Evolutionary conservation across 2,888 invertebrate species (phyloP).

Genomic region (Pandemis corylana): DNA sequence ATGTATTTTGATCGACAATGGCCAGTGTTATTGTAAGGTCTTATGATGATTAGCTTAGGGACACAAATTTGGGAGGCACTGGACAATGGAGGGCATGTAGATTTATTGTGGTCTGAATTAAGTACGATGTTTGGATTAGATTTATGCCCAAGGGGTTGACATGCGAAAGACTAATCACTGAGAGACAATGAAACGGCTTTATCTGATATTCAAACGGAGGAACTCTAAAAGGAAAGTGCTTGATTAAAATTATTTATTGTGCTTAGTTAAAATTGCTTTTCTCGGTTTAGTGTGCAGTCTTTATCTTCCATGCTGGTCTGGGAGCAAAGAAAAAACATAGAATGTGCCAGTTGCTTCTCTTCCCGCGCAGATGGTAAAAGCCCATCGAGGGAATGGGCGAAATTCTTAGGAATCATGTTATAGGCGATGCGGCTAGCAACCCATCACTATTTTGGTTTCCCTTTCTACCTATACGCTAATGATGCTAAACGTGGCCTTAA

Average conservation of each 20-base stretch:
- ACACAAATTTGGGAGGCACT: constrained; percentile 19
- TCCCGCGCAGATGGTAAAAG: too few species aligned
- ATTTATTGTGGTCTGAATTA: constrained; percentile 26
- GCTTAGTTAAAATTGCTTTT: neutral
- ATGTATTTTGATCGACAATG: constrained; percentile 62
- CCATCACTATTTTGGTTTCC: too few species aligned
- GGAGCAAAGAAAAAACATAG: too few species aligned
- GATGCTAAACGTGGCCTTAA: too few species aligned
- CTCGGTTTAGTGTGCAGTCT: neutral
- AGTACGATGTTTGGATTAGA: constrained; percentile 27
- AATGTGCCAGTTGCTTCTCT: too few species aligned
- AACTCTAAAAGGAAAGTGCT: neutral
- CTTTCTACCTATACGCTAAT: too few species aligned
- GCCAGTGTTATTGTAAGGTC: constrained; percentile 28
- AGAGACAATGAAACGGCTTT: constrained; percentile 25
- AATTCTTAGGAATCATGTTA: too few species aligned
- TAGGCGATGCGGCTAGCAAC: too few species aligned
- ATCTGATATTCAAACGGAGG: constrained; percentile 20
- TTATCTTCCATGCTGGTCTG: too few species aligned
- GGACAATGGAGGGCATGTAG: constrained; percentile 30
- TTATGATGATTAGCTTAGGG: constrained; percentile 37
- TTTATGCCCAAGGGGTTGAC: constrained; percentile 30
- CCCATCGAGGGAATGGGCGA: too few species aligned
- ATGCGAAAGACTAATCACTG: constrained; percentile 35
- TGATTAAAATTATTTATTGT: neutral